Evolutionary conservation across 1,140 invertebrate species (phyloP).

Genomic region (Cotesia glomerata): DNA sequence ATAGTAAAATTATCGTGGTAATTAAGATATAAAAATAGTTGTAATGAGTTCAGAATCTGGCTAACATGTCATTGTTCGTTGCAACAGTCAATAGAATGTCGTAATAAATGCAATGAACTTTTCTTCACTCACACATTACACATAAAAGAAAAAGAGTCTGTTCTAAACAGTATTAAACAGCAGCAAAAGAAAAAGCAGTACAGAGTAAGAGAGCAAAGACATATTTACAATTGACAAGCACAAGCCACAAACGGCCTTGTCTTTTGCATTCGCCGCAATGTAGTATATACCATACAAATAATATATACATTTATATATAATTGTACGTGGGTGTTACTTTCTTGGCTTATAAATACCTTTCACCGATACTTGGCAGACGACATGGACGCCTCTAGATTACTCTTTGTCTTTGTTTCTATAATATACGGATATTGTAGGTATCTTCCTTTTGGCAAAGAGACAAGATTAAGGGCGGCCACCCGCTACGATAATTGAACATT

Average conservation of each 20-base stretch:
- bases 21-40: not conserved
- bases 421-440: not conserved
- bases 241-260: slow-evolving; percentile 49
- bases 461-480: slow-evolving; percentile 20
- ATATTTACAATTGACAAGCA: slow-evolving; percentile 24
- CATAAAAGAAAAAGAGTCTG: not conserved
- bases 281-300: not conserved
- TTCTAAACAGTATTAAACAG: not conserved
- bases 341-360: slow-evolving; percentile 49
- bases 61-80: slow-evolving; percentile 42
- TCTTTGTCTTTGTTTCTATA: not conserved
- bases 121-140: slow-evolving; percentile 33
- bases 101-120: slow-evolving; percentile 47
- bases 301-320: not conserved
- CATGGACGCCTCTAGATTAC: slow-evolving; percentile 13
- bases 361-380: slow-evolving; percentile 40
- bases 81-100: slow-evolving; percentile 43
- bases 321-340: slow-evolving; percentile 47
- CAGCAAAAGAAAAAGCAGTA: not conserved
- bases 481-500: slow-evolving; percentile 12
- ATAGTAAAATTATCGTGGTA: too few species aligned
- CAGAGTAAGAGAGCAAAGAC: slow-evolving; percentile 7
- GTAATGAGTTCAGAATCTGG: not conserved
- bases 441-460: not conserved
- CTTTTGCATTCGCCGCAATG: slow-evolving; percentile 38